A percentile compares a stretch with the other conserved stretches of the same genome.
Conservation (phyloP, 2,888 invertebrate genomes). For the Mayetiola destructor region DNA sequence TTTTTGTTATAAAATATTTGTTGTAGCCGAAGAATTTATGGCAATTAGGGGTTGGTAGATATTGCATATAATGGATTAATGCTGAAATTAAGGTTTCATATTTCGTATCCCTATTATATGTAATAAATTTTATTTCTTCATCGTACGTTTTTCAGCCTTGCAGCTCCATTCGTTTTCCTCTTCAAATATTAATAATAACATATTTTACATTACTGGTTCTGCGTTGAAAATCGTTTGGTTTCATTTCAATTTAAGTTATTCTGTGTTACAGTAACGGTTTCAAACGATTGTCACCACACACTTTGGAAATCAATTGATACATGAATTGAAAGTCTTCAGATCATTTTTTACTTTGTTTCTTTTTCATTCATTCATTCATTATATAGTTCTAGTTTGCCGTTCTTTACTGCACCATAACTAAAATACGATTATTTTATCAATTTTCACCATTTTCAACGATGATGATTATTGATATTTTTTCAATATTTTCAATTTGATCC, state of each 20-base stretch:
- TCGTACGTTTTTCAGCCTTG: too few species aligned
- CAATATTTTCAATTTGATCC: not conserved
- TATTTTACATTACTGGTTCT: too few species aligned
- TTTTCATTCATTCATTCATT: not conserved
- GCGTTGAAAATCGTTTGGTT: too few species aligned
- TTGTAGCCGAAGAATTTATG: constrained; percentile 14
- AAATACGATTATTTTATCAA: constrained; percentile 6
- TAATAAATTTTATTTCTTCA: constrained; percentile 14
- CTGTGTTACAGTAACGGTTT: too few species aligned
- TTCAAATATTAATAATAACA: too few species aligned
- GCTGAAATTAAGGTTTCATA: constrained; percentile 14
- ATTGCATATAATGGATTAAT: constrained; percentile 15
- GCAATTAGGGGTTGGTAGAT: constrained; percentile 16
- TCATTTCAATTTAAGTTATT: too few species aligned
- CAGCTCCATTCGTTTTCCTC: too few species aligned
- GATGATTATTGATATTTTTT: constrained; percentile 1
- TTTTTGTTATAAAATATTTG: not conserved
- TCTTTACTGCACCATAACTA: constrained; percentile 1
- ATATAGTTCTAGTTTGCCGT: not conserved
- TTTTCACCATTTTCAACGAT: not conserved
- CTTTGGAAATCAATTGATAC: too few species aligned
- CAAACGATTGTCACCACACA: too few species aligned
- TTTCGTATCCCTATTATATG: constrained; percentile 14
- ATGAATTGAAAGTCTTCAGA: too few species aligned
- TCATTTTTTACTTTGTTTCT: not conserved